Percentiles rank a stretch among this genome's conserved stretches.
Evolutionary conservation across 1,140 invertebrate genomes (phyloP).

Genomic region (Liolophura sinensis): DNA sequence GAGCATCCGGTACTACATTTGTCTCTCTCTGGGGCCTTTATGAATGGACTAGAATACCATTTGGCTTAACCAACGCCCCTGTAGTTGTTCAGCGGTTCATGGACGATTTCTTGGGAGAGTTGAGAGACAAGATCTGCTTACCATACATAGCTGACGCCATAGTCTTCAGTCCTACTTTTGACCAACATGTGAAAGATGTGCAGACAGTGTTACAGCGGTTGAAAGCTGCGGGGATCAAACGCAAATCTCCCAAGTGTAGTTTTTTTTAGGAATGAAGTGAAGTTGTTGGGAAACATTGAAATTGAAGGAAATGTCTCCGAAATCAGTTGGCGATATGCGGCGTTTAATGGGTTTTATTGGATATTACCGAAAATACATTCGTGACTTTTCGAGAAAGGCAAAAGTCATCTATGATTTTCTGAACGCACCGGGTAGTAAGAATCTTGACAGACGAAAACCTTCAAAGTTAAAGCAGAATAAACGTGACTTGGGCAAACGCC

Average conservation of each 20-base stretch:
- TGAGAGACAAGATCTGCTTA: constrained; percentile 16
- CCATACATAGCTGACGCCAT: constrained; percentile 28
- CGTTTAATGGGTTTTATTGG: constrained; percentile 59
- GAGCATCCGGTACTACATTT: constrained; percentile 22
- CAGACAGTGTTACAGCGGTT: constrained; percentile 50
- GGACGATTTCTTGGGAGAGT: constrained; percentile 12
- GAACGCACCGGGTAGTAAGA: constrained; percentile 12
- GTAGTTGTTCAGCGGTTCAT: constrained; percentile 24
- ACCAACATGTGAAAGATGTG: constrained; percentile 32
- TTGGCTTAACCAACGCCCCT: constrained; percentile 25
- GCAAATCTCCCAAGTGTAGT: constrained; percentile 24
- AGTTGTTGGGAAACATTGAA: constrained; percentile 29
- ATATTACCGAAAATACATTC: constrained; percentile 56
- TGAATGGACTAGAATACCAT: constrained; percentile 24
- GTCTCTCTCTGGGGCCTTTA: constrained; percentile 15
- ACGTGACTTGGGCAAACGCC: constrained; percentile 3
- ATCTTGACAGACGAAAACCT: not conserved
- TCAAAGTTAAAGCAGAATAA: constrained; percentile 6
- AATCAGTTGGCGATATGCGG: constrained; percentile 50
- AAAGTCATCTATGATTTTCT: constrained; percentile 12
- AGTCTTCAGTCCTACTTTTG: constrained; percentile 15
- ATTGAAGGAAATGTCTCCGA: constrained; percentile 37
- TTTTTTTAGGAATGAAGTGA: constrained; percentile 15
- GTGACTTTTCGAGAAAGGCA: constrained; percentile 35
- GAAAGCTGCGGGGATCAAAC: constrained; percentile 28